Percentiles rank a stretch among this genome's conserved stretches.
phyloP scores from a whole-genome alignment of 2,888 invertebrate species.

The Pterobdella sp. region DNA sequence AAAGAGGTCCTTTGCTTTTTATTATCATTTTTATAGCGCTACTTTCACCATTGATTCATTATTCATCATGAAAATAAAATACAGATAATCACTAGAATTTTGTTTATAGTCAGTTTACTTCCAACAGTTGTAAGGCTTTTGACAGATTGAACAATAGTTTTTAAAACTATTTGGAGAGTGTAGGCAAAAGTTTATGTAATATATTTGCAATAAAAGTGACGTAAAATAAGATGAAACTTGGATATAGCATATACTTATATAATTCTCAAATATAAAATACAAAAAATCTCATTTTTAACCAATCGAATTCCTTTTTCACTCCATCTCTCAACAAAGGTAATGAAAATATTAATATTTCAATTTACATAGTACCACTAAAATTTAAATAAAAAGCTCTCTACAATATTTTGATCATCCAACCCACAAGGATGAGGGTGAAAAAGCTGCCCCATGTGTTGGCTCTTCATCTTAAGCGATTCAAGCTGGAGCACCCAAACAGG shows the following conservation, averaged over 20 bases:
- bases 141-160: too few relatives aligned
- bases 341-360: neutral
- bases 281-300: too few relatives aligned
- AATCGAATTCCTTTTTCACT: neutral
- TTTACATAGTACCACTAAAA: neutral
- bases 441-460: constrained; percentile 95
- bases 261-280: too few relatives aligned
- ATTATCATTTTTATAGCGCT: neutral
- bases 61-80: neutral
- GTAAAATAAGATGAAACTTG: too few relatives aligned
- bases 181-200: too few relatives aligned
- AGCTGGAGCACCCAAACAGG: constrained; percentile 95
- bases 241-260: too few relatives aligned
- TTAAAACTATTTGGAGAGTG: too few relatives aligned
- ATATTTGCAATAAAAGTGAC: too few relatives aligned
- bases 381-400: neutral
- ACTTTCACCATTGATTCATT: neutral
- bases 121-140: too few relatives aligned
- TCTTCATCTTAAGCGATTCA: constrained; percentile 80
- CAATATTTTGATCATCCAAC: neutral
- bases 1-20: constrained; percentile 50
- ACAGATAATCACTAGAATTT: too few relatives aligned
- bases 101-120: too few relatives aligned
- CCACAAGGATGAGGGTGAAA: constrained; percentile 87
- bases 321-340: neutral